These are phyloP conservation scores for Drosophila barbarae DNA, from an alignment of 2,888 invertebrate genomes.

Conservation along the genomic window DNA sequence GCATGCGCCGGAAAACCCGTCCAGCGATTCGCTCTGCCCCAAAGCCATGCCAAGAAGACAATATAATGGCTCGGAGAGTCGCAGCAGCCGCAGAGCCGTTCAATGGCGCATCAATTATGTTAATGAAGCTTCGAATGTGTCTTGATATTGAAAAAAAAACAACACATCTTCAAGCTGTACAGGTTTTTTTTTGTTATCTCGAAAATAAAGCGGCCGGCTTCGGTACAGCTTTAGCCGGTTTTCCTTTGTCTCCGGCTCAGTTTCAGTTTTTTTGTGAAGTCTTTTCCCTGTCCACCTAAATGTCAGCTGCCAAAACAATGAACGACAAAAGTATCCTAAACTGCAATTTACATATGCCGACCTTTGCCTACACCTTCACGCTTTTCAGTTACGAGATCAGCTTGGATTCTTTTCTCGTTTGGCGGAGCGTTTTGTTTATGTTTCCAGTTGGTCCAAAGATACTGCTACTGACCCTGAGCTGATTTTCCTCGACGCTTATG, in stretches of 20 bases:
- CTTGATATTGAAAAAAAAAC: conserved; percentile 63
- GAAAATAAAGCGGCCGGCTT: conserved; percentile 43
- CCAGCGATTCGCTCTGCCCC: conserved; percentile 60
- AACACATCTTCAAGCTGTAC: conserved; percentile 39
- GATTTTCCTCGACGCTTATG: conserved; percentile 57
- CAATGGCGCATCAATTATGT: conserved; percentile 73
- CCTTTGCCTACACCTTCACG: conserved; percentile 50
- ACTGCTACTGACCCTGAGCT: conserved; percentile 58
- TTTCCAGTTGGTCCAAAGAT: conserved; percentile 26
- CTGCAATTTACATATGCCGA: conserved; percentile 60
- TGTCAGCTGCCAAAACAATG: conserved; percentile 44
- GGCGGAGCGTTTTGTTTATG: conserved; percentile 42
- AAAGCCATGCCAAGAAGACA: conserved; percentile 52
- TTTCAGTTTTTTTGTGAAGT: background rate
- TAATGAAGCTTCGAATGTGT: conserved; percentile 69
- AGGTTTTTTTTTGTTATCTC: conserved; percentile 33
- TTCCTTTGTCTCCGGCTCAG: conserved; percentile 28
- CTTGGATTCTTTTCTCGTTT: conserved; percentile 46
- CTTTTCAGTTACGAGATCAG: conserved; percentile 34
- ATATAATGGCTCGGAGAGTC: conserved; percentile 54
- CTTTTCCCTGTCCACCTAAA: conserved; percentile 32
- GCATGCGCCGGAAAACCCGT: conserved; percentile 67
- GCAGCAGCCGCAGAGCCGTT: conserved; percentile 44
- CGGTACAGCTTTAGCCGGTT: conserved; percentile 49
- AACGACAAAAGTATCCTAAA: conserved; percentile 39